Base-by-base conservation (phyloP, 1,140 invertebrate species). In the Colletes gigas region DNA sequence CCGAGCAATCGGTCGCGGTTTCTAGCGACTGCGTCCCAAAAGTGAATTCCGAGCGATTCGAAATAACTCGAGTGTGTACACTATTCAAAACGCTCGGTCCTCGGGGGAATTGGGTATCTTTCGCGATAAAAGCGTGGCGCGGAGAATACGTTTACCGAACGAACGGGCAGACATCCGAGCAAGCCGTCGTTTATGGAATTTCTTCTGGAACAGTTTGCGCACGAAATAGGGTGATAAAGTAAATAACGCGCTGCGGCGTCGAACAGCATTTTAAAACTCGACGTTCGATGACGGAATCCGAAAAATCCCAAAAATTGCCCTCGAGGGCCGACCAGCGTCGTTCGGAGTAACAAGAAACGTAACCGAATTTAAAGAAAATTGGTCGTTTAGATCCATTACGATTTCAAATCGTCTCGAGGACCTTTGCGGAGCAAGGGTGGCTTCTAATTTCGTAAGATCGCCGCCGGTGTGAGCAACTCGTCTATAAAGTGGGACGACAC, bases 401-500 rank as follows among this genome's bases (percentile, higher is more conserved):
- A 47, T 8, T 47, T 8, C 0, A 47, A 47, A 47, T 47, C 44
- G 6, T 47, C 44, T 47, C 44, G 44, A 47, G 44, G 9, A 47
- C 44, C 9, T 47, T 4, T 2, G 14, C 72, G 12, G 19, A 59
- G 5, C 7, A 39, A 41, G 54, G 15, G n/a, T 10, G 7, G 2
- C n/a, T 5, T 52, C n/a, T 21, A 75, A 75, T 75, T 52, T 75
- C 62, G 47, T 44, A 21, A 66, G 65, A 75, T n/a, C 12, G 17
- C n/a, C 59, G 6, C 17, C 17, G 7, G 39, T 17, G 30, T 41
- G 39, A 44, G 39, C 41, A 71, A 71, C 55, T 62, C 82, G 44
- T 50, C 72, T 84, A 77, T 72, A 85, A 77, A 84, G 73, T 78
- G 52, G 83, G 72, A 85, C 84, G 39, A 84, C 73, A 59, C 77